These are phyloP conservation scores for Drosophila subquinaria DNA, from an alignment of 2,888 invertebrate genomes.

Conservation along the genomic window DNA sequence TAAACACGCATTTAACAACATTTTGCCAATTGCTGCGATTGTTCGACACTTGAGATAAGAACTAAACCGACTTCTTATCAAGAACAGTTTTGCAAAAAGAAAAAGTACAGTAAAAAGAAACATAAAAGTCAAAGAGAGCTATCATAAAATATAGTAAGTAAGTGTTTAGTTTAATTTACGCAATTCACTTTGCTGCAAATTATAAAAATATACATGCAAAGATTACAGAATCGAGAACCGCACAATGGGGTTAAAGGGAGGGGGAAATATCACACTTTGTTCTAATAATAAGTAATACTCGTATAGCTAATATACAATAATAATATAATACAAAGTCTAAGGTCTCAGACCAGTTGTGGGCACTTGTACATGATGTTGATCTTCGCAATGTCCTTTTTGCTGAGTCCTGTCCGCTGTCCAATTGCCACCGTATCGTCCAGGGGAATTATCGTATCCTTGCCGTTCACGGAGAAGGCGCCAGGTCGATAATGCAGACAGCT, in stretches of 20 bases:
- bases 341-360: constrained; percentile 63
- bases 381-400: constrained; percentile 79
- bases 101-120: constrained; percentile 1
- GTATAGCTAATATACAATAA: constrained; percentile 22
- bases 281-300: constrained; percentile 28
- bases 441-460: constrained; percentile 89
- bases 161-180: constrained; percentile 48
- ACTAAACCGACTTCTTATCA: constrained; percentile 40
- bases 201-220: constrained; percentile 30
- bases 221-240: constrained; percentile 11
- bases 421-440: constrained; percentile 69
- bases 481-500: constrained; percentile 93
- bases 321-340: constrained; percentile 2
- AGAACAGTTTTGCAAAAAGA: constrained; percentile 13
- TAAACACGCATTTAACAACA: constrained; percentile 32
- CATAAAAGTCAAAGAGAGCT: constrained; percentile 1
- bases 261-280: constrained; percentile 59
- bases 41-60: constrained; percentile 57
- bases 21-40: constrained; percentile 23
- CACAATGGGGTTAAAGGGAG: background rate
- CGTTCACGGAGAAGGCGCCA: constrained; percentile 90
- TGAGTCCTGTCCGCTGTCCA: constrained; percentile 81
- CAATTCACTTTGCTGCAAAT: constrained; percentile 33
- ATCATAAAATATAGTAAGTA: constrained; percentile 19
- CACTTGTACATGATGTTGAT: constrained; percentile 85